Evolutionary conservation across 1,140 invertebrate genomes (phyloP).

Genomic region (Hyles euphorbiae): DNA sequence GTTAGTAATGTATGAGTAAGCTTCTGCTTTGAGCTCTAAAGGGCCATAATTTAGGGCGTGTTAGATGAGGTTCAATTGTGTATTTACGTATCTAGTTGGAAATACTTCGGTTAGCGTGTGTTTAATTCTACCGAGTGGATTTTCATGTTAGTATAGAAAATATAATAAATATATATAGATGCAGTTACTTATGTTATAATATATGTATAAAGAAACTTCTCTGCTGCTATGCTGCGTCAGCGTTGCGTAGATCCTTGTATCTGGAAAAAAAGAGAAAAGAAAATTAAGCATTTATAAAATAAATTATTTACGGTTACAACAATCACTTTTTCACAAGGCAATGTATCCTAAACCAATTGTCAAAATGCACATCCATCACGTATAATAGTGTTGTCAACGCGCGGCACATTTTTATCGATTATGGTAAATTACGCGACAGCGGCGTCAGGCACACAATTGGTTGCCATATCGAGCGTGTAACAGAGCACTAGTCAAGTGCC

Average conservation of each 20-base stretch:
- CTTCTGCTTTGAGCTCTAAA: no score
- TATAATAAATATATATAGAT: no score
- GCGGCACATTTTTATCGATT: slow-evolving; percentile 49
- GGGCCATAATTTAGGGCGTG: no score
- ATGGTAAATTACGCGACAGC: slow-evolving; percentile 28
- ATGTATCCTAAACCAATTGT: slow-evolving; percentile 27
- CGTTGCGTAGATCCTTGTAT: not conserved
- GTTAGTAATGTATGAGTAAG: not conserved
- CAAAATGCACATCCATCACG: slow-evolving; percentile 44
- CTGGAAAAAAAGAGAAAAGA: slow-evolving; percentile 12
- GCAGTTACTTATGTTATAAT: no score
- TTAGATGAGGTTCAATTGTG: no score
- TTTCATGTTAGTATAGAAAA: no score
- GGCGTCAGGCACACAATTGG: slow-evolving; percentile 40
- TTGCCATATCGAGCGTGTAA: slow-evolving; percentile 44
- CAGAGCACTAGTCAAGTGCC: slow-evolving; percentile 36
- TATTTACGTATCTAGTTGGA: no score
- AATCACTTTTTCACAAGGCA: not conserved
- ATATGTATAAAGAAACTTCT: not conserved
- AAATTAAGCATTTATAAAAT: not conserved
- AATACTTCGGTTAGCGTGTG: no score
- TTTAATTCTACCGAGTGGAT: no score
- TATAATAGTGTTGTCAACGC: slow-evolving; percentile 50
- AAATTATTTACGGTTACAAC: not conserved
- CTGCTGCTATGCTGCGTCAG: not conserved